A percentile compares a stretch with the other conserved stretches of the same genome.
Conservation (phyloP, 2,113 vertebrate species). For the Dasyornis broadbenti region DNA sequence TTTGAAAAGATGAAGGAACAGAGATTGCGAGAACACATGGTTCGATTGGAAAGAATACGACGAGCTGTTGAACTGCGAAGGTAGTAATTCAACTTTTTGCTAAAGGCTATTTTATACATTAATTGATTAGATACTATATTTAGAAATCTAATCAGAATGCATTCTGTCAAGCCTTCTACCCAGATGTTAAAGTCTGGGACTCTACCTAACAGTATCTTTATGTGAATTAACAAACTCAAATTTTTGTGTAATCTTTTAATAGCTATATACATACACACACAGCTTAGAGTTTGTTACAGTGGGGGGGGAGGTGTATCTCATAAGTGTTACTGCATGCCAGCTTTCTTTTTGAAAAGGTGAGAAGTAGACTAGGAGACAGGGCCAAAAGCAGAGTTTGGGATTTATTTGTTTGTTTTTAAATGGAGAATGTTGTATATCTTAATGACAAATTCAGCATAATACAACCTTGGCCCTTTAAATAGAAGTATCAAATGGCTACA, state of each 20-base stretch:
- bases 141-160: neutral
- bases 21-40: slow-evolving; percentile 85
- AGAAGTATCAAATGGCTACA: neutral
- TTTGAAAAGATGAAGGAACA: slow-evolving; percentile 99
- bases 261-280: neutral
- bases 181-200: neutral
- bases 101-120: slow-evolving; percentile 36
- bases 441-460: neutral
- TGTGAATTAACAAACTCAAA: neutral
- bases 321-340: neutral
- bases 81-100: slow-evolving; percentile 68
- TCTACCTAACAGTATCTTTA: neutral
- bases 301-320: neutral
- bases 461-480: neutral
- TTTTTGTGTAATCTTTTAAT: neutral
- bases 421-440: neutral
- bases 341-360: neutral
- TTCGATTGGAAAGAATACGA: slow-evolving; percentile 85
- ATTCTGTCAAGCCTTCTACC: neutral
- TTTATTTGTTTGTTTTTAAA: neutral
- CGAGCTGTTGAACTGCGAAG: slow-evolving; percentile 89
- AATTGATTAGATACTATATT: slow-evolving; percentile 7
- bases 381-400: neutral
- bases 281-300: neutral
- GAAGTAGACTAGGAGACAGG: neutral